These are phyloP conservation scores for Smutsia gigantea DNA, from an alignment of 2,797 vertebrate species.

Conservation along the genomic window DNA sequence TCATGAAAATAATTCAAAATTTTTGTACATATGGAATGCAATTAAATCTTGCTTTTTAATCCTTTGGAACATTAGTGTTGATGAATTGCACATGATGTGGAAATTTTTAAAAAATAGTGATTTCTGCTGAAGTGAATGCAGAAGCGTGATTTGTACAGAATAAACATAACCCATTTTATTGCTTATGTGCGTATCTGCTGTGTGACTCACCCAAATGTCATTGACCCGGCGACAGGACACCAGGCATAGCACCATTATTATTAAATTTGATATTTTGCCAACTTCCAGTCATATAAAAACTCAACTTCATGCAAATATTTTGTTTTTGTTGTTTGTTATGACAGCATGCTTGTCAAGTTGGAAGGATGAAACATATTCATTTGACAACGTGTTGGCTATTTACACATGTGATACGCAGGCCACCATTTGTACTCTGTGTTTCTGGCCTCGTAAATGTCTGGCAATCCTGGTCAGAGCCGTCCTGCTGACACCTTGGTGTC, in stretches of 20 bases:
- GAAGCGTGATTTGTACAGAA: background rate
- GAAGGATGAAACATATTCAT: background rate
- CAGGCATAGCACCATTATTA: accelerated
- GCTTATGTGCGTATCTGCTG: background rate
- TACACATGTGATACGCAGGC: accelerated
- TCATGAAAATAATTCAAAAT: background rate
- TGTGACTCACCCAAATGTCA: background rate
- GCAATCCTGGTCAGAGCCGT: accelerated
- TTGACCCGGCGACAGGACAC: background rate
- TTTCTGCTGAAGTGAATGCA: background rate
- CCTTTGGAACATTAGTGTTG: background rate
- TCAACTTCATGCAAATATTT: background rate
- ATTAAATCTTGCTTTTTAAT: background rate
- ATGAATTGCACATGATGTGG: background rate
- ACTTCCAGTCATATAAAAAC: background rate
- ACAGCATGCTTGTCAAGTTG: background rate
- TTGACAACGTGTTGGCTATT: background rate
- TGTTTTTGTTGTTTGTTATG: background rate
- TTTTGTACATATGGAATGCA: background rate
- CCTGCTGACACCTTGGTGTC: accelerated
- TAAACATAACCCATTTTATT: background rate
- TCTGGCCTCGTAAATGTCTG: background rate
- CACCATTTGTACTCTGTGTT: accelerated
- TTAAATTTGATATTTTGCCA: background rate
- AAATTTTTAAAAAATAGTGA: background rate